A percentile compares a stretch with the other conserved stretches of the same genome.
Conservation (phyloP, 2,113 vertebrate genomes). For the Prunella fulvescens region DNA sequence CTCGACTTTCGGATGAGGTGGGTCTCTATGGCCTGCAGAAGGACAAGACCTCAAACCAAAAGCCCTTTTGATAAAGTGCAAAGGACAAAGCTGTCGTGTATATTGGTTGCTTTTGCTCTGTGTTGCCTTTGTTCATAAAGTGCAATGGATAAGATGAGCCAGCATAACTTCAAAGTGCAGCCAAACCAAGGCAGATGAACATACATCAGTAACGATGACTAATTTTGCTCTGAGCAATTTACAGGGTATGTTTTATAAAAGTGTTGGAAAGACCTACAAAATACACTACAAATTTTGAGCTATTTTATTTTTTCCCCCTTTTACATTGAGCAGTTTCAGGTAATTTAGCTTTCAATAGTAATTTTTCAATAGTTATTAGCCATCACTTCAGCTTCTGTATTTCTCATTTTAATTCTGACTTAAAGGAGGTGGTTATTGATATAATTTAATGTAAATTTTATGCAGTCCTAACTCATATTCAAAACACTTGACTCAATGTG, state of each 20-base stretch:
- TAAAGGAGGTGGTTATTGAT: not conserved
- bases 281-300: not conserved
- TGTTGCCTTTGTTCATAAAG: not conserved
- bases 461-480: not conserved
- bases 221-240: not conserved
- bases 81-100: not conserved
- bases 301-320: not conserved
- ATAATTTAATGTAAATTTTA: not conserved
- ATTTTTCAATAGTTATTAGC: not conserved
- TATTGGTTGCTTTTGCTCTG: not conserved
- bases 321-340: not conserved
- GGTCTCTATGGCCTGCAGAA: slow-evolving; percentile 88
- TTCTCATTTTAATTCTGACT: not conserved
- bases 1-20: slow-evolving; percentile 93
- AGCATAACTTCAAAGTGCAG: not conserved
- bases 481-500: not conserved
- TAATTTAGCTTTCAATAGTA: not conserved
- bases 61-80: not conserved
- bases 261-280: not conserved
- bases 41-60: not conserved
- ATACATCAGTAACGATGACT: not conserved
- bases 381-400: not conserved
- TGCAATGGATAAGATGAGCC: not conserved
- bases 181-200: not conserved
- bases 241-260: not conserved